These are phyloP conservation scores for Aldrovandia affinis DNA, from an alignment of 2,797 vertebrate species.

Conservation along the genomic window DNA sequence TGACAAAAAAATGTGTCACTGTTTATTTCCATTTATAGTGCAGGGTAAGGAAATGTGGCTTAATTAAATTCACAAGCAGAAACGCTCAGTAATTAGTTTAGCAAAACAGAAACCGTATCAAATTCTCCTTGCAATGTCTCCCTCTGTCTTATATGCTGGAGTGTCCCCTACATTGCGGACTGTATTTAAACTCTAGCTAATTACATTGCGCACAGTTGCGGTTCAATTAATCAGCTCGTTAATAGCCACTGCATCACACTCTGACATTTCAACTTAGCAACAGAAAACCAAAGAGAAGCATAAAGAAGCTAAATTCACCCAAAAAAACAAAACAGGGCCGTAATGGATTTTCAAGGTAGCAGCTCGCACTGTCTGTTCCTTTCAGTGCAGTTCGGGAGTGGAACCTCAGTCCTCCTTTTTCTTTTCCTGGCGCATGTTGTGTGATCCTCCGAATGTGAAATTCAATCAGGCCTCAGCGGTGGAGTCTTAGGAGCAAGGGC, in stretches of 20 bases:
- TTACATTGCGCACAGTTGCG: neutral
- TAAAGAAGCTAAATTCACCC: neutral
- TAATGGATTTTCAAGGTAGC: neutral
- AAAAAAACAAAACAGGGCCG: neutral
- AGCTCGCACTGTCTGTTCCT: neutral
- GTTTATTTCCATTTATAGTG: slow-evolving; percentile 15
- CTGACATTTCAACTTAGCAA: slow-evolving; percentile 5
- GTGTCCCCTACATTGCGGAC: neutral
- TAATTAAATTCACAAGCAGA: slow-evolving; percentile 15
- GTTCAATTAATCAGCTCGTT: neutral
- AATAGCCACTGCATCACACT: neutral
- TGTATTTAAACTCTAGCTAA: slow-evolving; percentile 13
- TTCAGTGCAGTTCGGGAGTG: neutral
- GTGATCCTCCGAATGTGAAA: neutral
- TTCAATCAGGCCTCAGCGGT: neutral
- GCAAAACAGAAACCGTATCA: slow-evolving; percentile 10
- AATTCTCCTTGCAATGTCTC: slow-evolving; percentile 12
- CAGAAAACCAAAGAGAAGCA: neutral
- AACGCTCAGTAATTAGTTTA: slow-evolving; percentile 14
- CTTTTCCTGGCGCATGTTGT: neutral
- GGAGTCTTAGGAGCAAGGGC: neutral
- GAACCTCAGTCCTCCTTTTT: neutral
- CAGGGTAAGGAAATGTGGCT: slow-evolving; percentile 10
- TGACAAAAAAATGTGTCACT: neutral
- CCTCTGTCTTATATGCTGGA: neutral